Base-by-base conservation (phyloP, 2,797 vertebrate genomes). In the Bryconaethiops microstoma region DNA sequence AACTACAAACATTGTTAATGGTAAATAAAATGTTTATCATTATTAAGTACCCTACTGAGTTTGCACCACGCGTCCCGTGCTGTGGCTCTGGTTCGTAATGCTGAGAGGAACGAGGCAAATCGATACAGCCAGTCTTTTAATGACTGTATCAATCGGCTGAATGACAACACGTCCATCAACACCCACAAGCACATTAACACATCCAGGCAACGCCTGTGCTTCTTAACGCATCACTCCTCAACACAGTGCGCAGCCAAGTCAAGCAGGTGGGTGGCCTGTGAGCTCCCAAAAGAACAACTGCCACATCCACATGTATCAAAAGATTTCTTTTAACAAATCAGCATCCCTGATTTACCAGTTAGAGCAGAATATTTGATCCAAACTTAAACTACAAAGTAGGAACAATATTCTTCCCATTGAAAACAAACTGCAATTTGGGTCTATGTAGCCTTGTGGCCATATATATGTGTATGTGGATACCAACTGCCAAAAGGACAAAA, bases 101-200 rank as follows among this genome's bases (percentile, higher is more conserved):
- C 88, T 80, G 80, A 86, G 80, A 85, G 83, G 89, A 90, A 89
- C 86, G 86, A 90, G 87, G 81, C 84, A 86, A 89, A 93, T 94
- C 92, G 10, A 93, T 94, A 83, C 83, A 73, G 88, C 89, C 88
- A 86, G 91, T 91, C 90, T 88, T 91, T 89, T 93, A 91, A 94
- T 92, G 90, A 92, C 93, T 92, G 91, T 90, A 88, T 91, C 92
- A 92, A 91, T 90, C 87, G 87, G 88, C 91, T 90, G 90, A 92
- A 91, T 87, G 91, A 93, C 92, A 90, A 86, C 89, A 91, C 92
- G 89, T 90, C 91, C 89, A 90, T 92, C 89, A 83, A 88, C 90
- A 89, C 86, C 85, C 85, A 77, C 88, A 82, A 76, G 74, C 88
- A 88, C 88, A 91, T 90, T 88, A 88, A 82, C 86, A 90, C 86